Evolutionary conservation across 2,888 invertebrate genomes (phyloP).

Genomic region (Machimus rusticus): DNA sequence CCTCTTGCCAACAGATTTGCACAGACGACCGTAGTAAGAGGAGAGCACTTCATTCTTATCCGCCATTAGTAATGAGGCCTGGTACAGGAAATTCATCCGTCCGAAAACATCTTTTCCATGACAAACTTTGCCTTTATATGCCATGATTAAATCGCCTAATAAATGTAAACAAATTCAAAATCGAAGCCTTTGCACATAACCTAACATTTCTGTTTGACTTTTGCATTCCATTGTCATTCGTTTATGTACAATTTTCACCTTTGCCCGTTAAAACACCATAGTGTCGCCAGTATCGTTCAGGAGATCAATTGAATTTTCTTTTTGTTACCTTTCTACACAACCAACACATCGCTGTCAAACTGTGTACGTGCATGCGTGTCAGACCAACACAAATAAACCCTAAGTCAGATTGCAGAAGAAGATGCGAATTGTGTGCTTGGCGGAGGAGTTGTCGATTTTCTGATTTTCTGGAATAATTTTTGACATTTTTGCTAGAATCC

Average conservation of each 20-base stretch:
- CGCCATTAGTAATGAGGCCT: conserved; percentile 60
- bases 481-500: conserved; percentile 13
- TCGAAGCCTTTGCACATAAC: neutral
- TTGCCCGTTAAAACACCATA: neutral
- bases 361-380: neutral
- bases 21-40: conserved; percentile 58
- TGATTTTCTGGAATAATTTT: conserved; percentile 2
- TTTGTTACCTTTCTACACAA: neutral
- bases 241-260: neutral
- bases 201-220: neutral
- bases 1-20: conserved; percentile 58
- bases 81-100: conserved; percentile 61
- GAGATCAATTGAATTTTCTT: neutral
- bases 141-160: neutral
- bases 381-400: neutral
- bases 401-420: neutral
- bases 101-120: conserved; percentile 52
- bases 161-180: neutral
- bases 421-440: neutral
- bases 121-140: neutral
- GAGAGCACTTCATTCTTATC: conserved; percentile 55
- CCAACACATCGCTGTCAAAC: neutral
- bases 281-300: neutral
- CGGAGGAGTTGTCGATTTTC: neutral
- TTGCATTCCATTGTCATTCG: neutral